Percentiles rank a stretch among this genome's conserved stretches.
Evolutionary conservation across 2,797 vertebrate species (phyloP).

Genomic region (Eupleurogrammus muticus): DNA sequence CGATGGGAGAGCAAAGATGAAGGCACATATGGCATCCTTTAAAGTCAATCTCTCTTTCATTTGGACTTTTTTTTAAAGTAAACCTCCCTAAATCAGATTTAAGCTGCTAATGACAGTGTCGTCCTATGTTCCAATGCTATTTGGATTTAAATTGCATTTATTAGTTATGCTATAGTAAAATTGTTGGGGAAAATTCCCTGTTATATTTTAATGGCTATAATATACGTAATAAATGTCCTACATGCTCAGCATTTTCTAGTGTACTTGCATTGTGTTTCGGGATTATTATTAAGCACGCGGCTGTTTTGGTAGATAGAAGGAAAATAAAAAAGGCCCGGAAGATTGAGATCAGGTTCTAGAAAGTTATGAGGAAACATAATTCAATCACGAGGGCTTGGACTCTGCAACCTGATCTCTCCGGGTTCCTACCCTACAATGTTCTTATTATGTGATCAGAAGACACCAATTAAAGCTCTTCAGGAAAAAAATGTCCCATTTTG

Average conservation of each 20-base stretch:
- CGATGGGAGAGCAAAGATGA: conserved; percentile 26
- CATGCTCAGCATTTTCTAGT: neutral
- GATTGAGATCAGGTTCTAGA: conserved; percentile 4
- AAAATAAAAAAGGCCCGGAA: neutral
- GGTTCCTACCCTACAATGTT: conserved; percentile 15
- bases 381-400: neutral
- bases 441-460: conserved; percentile 31
- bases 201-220: conserved; percentile 1
- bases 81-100: conserved; percentile 22
- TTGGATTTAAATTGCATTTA: neutral
- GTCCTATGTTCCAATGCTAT: conserved; percentile 2
- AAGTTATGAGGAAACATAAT: conserved; percentile 10
- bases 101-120: conserved; percentile 4
- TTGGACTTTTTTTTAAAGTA: conserved; percentile 23
- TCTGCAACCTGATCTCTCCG: conserved; percentile 17
- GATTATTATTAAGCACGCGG: too few species aligned
- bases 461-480: conserved; percentile 36
- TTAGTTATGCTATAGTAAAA: conserved; percentile 4
- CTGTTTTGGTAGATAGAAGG: neutral
- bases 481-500: conserved; percentile 28
- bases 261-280: neutral
- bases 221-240: neutral
- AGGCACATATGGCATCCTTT: conserved; percentile 51
- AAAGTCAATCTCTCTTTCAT: conserved; percentile 35
- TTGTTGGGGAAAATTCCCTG: neutral